phyloP scores from a whole-genome alignment of 2,797 vertebrate species.

The Myotis daubentonii region DNA sequence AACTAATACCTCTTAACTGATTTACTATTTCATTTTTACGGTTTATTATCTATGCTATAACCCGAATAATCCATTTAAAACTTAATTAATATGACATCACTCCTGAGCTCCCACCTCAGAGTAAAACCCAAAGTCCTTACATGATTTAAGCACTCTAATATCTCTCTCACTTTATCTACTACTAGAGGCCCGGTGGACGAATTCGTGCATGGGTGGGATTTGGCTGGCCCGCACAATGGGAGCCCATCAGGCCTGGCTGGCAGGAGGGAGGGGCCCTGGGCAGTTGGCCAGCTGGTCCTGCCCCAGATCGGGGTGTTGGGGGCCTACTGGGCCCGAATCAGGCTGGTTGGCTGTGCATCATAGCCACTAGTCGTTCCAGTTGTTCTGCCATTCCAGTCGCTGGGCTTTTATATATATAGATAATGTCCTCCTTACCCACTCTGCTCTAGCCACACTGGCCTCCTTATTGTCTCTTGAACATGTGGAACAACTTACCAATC shows the following conservation, averaged over 20 bases:
- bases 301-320: too few relatives aligned
- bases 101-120: background rate
- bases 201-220: too few relatives aligned
- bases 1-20: background rate
- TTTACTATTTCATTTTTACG: background rate
- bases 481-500: background rate
- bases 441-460: background rate
- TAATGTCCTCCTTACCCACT: background rate
- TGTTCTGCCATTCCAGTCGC: too few relatives aligned
- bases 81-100: background rate
- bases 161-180: background rate
- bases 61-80: constrained; percentile 32
- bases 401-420: too few relatives aligned
- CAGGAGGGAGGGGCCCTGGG: too few relatives aligned
- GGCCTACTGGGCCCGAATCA: too few relatives aligned
- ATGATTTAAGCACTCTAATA: background rate
- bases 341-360: too few relatives aligned
- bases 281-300: too few relatives aligned
- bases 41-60: background rate
- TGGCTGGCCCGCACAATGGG: too few relatives aligned
- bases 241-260: too few relatives aligned
- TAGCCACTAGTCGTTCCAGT: too few relatives aligned
- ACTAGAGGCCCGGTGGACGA: too few relatives aligned
- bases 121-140: background rate
- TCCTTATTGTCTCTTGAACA: background rate